phyloP scores from a whole-genome alignment of 2,888 invertebrate genomes.

The Alsophila aescularia region DNA sequence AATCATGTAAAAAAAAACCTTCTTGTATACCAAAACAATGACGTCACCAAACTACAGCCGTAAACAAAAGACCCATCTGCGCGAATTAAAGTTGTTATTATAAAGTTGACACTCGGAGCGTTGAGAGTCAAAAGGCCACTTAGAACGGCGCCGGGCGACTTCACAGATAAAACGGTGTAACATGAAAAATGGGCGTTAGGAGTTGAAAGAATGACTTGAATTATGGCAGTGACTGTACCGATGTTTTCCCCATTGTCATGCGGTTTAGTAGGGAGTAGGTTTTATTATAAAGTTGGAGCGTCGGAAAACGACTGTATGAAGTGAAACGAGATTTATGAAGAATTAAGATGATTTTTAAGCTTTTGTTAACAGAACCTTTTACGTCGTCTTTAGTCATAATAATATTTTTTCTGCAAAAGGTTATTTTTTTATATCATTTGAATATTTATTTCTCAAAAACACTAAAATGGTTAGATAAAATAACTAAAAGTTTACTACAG shows the following conservation, averaged over 20 bases:
- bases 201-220: slow-evolving; percentile 63
- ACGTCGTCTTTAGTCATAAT: not conserved
- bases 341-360: not conserved
- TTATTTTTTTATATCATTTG: too few species aligned
- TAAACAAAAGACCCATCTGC: slow-evolving; percentile 28
- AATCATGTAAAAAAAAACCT: not conserved
- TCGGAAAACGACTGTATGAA: slow-evolving; percentile 18
- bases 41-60: slow-evolving; percentile 20
- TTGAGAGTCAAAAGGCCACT: slow-evolving; percentile 69
- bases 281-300: slow-evolving; percentile 23
- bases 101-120: slow-evolving; percentile 37
- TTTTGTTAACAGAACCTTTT: slow-evolving; percentile 1
- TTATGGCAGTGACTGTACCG: slow-evolving; percentile 59
- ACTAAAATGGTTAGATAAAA: too few species aligned
- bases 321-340: slow-evolving; percentile 14
- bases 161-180: slow-evolving; percentile 67
- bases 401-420: too few species aligned
- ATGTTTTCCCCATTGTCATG: slow-evolving; percentile 54
- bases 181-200: slow-evolving; percentile 69
- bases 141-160: slow-evolving; percentile 68
- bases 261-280: slow-evolving; percentile 41
- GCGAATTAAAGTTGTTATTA: slow-evolving; percentile 39
- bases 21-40: slow-evolving; percentile 1
- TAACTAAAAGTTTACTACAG: too few species aligned
- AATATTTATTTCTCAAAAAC: too few species aligned